Evolutionary conservation across 1,140 invertebrate genomes (phyloP), one percentile per base, ranked within the genome.

Genomic region (Heliothis virescens): DNA sequence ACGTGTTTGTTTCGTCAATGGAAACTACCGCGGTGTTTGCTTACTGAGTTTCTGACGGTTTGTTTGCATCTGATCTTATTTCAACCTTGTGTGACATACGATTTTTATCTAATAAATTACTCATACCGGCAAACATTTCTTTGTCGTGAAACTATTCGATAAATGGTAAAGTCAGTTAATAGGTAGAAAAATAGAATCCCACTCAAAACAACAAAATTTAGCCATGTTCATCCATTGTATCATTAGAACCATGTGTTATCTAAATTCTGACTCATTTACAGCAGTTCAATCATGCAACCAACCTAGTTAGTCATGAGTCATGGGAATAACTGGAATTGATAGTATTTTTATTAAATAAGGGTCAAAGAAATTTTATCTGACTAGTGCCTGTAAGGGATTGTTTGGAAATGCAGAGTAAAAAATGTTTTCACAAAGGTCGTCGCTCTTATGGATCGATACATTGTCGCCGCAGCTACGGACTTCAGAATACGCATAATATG

Each of bases 361-460:
- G 34, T 41, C 21, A 5, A 21, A 29, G 2, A 48, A 50, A 57
- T 21, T 26, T 18, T 21, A 18, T 21, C 18, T 7, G 21, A 57
- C 15, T n/a, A 57, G 16, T 13, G 1, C 16, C 50, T 12, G 13
- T 21, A 26, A n/a, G 21, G 41, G n/a, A 13, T 9, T 3, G 12
- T 50, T 21, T 48, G 67, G 29, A 52, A 71, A 29, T 41, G 41
- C 21, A 9, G 48, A 16, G 60, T 62, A 16, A 76, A 76, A 65
- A 11, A 3, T 16, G 57, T 53, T 63, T 76, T 76, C 60, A 76
- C 63, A 63, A 12, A 76, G 74, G 74, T 81, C 79, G 41, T 72
- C 57, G 79, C 63, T 65, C 65, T 76, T 77, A 26, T 67, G 57
- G 74, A 81, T 81, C 79, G 74, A 81, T 81, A 81, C 50, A 15